phyloP scores from a whole-genome alignment of 1,140 invertebrate species.

The Hycleus phaleratus region DNA sequence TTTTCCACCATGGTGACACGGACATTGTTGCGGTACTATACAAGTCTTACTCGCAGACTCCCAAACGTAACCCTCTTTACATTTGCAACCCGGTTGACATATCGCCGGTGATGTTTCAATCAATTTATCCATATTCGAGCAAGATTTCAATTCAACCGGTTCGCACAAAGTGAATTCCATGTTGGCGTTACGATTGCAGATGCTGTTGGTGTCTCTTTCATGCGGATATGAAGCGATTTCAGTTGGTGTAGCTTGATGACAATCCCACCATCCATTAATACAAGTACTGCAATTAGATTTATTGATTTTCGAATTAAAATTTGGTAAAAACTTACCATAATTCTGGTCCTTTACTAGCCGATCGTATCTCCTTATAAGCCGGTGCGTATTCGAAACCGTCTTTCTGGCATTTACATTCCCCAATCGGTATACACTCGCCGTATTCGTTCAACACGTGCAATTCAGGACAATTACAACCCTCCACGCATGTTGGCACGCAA shows the following conservation, averaged over 20 bases:
- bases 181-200: slow-evolving; percentile 53
- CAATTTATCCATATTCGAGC: slow-evolving; percentile 66
- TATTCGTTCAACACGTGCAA: slow-evolving; percentile 63
- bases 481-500: slow-evolving; percentile 64
- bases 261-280: slow-evolving; percentile 64
- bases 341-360: slow-evolving; percentile 54
- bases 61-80: slow-evolving; percentile 65
- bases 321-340: slow-evolving; percentile 51
- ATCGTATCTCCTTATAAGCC: slow-evolving; percentile 63
- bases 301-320: no score
- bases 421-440: slow-evolving; percentile 68
- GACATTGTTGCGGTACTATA: slow-evolving; percentile 62
- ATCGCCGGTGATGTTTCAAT: no score
- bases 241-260: slow-evolving; percentile 51
- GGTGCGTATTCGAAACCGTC: slow-evolving; percentile 64
- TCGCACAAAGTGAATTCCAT: slow-evolving; percentile 71
- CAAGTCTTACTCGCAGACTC: slow-evolving; percentile 61
- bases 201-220: slow-evolving; percentile 48
- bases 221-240: slow-evolving; percentile 57
- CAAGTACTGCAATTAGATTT: slow-evolving; percentile 53
- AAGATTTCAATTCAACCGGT: slow-evolving; percentile 65
- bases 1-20: slow-evolving; percentile 79
- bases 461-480: slow-evolving; percentile 79
- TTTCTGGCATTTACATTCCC: slow-evolving; percentile 67
- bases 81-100: slow-evolving; percentile 71